A percentile compares a stretch with the other conserved stretches of the same genome.
phyloP scores from a whole-genome alignment of 2,888 invertebrate genomes.

The Netelia inedita region DNA sequence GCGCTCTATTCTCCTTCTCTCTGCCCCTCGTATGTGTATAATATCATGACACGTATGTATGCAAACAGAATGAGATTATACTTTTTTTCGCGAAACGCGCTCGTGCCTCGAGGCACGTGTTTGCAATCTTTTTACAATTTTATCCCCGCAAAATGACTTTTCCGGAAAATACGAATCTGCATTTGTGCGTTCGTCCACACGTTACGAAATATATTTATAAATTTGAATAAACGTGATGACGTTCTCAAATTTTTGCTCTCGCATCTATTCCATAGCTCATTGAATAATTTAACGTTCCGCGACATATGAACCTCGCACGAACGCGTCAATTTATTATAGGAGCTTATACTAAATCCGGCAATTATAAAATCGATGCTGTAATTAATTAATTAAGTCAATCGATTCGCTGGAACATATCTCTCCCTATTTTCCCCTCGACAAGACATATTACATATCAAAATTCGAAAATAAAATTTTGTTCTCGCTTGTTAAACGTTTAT shows the following conservation, averaged over 20 bases:
- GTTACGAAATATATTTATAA: conserved; percentile 5
- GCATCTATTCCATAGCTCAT: not conserved
- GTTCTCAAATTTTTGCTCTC: conserved; percentile 6
- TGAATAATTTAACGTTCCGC: conserved; percentile 27
- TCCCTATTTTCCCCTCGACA: no score
- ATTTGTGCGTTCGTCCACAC: no score
- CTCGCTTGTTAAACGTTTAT: no score
- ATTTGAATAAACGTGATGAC: conserved; percentile 21
- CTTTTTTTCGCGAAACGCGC: conserved; percentile 32
- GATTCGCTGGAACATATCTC: no score
- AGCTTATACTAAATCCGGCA: not conserved
- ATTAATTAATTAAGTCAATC: no score
- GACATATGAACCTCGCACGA: not conserved
- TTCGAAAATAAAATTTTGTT: no score
- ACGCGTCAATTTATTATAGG: not conserved
- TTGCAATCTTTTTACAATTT: conserved; percentile 19
- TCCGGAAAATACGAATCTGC: not conserved
- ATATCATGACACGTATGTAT: conserved; percentile 30
- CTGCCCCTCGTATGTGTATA: conserved; percentile 8
- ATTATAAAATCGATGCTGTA: no score
- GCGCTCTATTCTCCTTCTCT: not conserved
- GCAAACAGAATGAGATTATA: conserved; percentile 51
- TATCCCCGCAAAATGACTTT: conserved; percentile 6
- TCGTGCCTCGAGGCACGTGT: conserved; percentile 19
- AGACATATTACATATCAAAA: no score